These are phyloP conservation scores for Caenorhabditis japonica DNA, from an alignment of 2,888 invertebrate species.

Conservation along the genomic window DNA sequence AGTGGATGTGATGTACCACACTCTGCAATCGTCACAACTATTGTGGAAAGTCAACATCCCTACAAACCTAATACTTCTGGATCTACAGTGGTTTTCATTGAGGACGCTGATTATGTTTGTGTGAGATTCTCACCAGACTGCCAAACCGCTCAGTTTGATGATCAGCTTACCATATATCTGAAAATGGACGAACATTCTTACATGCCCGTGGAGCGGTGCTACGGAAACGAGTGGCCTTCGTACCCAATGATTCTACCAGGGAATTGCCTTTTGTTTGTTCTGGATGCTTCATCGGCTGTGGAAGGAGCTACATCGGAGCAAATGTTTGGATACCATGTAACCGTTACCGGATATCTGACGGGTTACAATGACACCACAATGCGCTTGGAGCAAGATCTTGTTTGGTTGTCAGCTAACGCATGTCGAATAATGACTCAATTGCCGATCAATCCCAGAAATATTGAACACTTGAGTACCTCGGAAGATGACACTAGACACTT, in stretches of 20 bases:
- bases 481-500: conserved; percentile 83
- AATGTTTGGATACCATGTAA: conserved; percentile 73
- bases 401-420: conserved; percentile 72
- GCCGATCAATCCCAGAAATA: conserved; percentile 52
- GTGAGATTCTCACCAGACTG: conserved; percentile 86
- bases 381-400: conserved; percentile 73
- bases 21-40: conserved; percentile 50
- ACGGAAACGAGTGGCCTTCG: conserved; percentile 84
- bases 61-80: conserved; percentile 84
- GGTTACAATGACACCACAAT: conserved; percentile 51
- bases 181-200: conserved; percentile 60
- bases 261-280: conserved; percentile 92
- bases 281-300: conserved; percentile 86
- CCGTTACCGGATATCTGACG: conserved; percentile 67
- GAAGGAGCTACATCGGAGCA: conserved; percentile 64
- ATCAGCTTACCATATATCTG: conserved; percentile 82
- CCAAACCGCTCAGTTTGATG: conserved; percentile 86
- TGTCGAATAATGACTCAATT: conserved; percentile 72
- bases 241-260: conserved; percentile 78
- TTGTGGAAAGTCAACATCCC: conserved; percentile 91
- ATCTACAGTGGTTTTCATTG: conserved; percentile 84
- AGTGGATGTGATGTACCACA: conserved; percentile 36
- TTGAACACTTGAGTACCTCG: conserved; percentile 79
- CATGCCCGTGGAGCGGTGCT: conserved; percentile 77
- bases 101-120: conserved; percentile 90